A percentile compares a stretch with the other conserved stretches of the same genome.
Evolutionary conservation across 2,113 vertebrate genomes (phyloP).

Genomic region (Choloepus hoffmanni): DNA sequence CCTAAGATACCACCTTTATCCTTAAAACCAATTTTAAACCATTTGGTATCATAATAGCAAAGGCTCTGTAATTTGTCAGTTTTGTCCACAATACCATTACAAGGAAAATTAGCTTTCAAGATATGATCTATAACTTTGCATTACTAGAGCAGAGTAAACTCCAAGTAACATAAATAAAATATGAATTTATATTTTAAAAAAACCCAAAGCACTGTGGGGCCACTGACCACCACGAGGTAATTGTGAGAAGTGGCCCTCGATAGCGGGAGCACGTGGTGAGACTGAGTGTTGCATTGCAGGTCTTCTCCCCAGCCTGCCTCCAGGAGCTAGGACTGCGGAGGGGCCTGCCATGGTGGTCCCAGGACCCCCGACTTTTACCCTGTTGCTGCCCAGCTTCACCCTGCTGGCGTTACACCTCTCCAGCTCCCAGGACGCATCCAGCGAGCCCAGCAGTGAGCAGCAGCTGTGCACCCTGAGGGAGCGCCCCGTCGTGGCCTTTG

Average conservation of each 20-base stretch:
- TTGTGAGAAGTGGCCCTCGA: background rate
- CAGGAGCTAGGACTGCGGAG: conserved; percentile 90
- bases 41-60: conserved; percentile 75
- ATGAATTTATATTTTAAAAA: conserved; percentile 7
- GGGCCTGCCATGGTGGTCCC: conserved; percentile 91
- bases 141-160: conserved; percentile 49
- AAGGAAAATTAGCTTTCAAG: conserved; percentile 77
- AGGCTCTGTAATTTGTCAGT: conserved; percentile 67
- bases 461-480: conserved; percentile 92
- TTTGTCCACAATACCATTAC: conserved; percentile 69
- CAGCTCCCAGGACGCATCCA: conserved; percentile 86
- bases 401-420: conserved; percentile 87
- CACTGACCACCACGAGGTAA: background rate
- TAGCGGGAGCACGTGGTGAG: background rate
- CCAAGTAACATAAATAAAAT: conserved; percentile 53
- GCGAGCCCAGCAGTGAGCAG: conserved; percentile 83
- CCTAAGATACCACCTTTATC: conserved; percentile 67
- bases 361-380: conserved; percentile 87
- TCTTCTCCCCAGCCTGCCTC: conserved; percentile 87
- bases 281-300: conserved; percentile 86
- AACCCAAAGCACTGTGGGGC: background rate
- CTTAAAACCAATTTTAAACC: conserved; percentile 70
- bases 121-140: conserved; percentile 73
- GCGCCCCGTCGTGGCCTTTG: conserved; percentile 94
- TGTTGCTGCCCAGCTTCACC: conserved; percentile 89